Base-by-base conservation (phyloP, 2,797 vertebrate species). In the Fundulus diaphanus region DNA sequence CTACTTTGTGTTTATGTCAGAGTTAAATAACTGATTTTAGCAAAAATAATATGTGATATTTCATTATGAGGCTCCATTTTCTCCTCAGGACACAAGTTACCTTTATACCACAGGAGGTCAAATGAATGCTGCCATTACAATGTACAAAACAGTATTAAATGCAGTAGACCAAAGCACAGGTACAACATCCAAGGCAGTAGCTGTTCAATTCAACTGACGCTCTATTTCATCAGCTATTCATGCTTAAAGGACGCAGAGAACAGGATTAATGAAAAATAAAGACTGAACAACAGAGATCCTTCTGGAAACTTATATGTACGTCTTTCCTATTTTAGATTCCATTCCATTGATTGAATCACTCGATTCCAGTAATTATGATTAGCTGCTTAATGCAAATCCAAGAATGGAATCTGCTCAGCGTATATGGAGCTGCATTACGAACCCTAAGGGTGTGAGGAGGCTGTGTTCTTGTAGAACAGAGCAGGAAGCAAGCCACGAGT, bases 371-470 rank as follows among this genome's bases (percentile, higher is more conserved):
- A n/a, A 16, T 5, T 18, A 56, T 44, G 46, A 57, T 65, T n/a
- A 76, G 33, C 37, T 0, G 18, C n/a, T 69, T 73, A 40, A 29
- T 24, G 27, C 48, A 24, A 82, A 79, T 54, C 48, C 68, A 57
- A 49, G 31, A 57, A 48, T 51, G 1, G 63, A 74, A 59, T 73
- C 74, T 69, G 56, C 24, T 74, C 27, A 79, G 46, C 20, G 35
- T 0, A 18, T 27, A 40, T 52, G 59, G 11, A 27, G 75, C 72
- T 73, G 15, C 18, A 48, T 44, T 20, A 83, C 86, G 81, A 74
- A 74, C 78, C 77, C 51, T 81, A 81, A 46, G 78, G 74, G 44
- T 70, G 75, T 69, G 73, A 90, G 68, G 73, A 78, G 85, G 83
- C 40, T 80, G 76, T 48, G 76, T 82, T 83, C 76, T 76, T 86